These are phyloP conservation scores for Gavia stellata DNA, from an alignment of 2,113 vertebrate genomes.

Conservation along the genomic window DNA sequence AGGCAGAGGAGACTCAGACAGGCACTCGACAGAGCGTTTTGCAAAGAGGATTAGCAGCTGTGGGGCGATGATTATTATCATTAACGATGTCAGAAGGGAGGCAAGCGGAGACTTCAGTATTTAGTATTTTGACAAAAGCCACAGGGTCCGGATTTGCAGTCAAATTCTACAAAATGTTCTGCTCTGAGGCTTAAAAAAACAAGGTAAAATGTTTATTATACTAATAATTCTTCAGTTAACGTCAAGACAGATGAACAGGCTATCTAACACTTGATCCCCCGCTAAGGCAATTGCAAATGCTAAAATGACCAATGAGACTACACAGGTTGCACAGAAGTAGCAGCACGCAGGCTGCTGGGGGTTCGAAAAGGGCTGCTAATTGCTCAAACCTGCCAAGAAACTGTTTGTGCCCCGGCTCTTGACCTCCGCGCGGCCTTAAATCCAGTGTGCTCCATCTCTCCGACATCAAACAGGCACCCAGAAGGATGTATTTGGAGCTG, in stretches of 20 bases:
- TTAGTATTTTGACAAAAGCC: conserved; percentile 41
- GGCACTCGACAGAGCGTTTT: not conserved
- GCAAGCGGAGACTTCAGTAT: not conserved
- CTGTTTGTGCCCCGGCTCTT: not conserved
- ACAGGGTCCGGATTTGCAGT: not conserved
- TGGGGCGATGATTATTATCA: conserved; percentile 26
- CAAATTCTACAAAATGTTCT: not conserved
- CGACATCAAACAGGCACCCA: not conserved
- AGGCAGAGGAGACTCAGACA: not conserved
- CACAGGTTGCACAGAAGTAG: not conserved
- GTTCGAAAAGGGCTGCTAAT: not conserved
- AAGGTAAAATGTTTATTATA: not conserved
- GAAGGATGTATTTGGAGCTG: not conserved
- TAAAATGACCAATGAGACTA: not conserved
- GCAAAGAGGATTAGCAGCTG: conserved; percentile 45
- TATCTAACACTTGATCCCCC: not conserved
- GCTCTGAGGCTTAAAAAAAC: not conserved
- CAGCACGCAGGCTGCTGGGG: not conserved
- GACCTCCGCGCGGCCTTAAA: not conserved
- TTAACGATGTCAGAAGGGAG: conserved; percentile 19
- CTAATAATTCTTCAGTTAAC: not conserved
- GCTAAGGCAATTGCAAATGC: not conserved
- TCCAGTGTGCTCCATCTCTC: accelerated
- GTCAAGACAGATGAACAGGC: not conserved
- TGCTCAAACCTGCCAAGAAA: not conserved